Evolutionary conservation across 1,140 invertebrate species (phyloP).

Genomic region (Adelges cooleyi): DNA sequence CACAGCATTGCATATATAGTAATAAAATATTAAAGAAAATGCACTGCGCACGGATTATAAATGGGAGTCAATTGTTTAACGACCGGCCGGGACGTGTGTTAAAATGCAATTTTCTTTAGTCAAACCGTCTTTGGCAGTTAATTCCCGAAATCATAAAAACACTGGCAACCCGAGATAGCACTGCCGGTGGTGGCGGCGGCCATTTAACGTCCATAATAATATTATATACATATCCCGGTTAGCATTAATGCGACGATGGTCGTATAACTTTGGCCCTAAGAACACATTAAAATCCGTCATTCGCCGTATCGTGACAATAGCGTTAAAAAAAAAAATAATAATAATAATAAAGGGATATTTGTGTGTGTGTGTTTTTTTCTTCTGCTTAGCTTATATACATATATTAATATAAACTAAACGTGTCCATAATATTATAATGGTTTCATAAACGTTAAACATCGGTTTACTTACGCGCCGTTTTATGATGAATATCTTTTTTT

Average conservation of each 20-base stretch:
- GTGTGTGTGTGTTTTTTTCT: neutral
- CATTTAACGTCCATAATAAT: slow-evolving; percentile 20
- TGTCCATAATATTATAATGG: neutral
- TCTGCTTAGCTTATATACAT: neutral
- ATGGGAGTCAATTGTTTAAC: slow-evolving; percentile 24
- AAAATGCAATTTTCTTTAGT: slow-evolving; percentile 17
- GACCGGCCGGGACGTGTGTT: slow-evolving; percentile 16
- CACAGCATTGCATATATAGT: neutral
- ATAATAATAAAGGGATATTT: neutral
- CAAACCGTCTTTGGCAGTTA: slow-evolving; percentile 7
- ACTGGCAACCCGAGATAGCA: neutral
- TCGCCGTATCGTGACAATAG: neutral
- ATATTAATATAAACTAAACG: neutral
- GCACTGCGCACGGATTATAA: too few relatives aligned
- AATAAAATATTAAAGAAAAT: slow-evolving; percentile 21
- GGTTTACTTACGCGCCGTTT: neutral
- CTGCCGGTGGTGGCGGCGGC: neutral
- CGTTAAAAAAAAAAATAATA: neutral
- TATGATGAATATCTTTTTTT: neutral
- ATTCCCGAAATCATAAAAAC: slow-evolving; percentile 26
- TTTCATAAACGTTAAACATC: neutral
- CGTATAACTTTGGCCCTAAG: neutral
- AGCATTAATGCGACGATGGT: slow-evolving; percentile 4
- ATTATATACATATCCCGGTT: neutral
- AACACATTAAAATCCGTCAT: slow-evolving; percentile 16